Percentiles rank a stretch among this genome's conserved stretches.
These are phyloP conservation scores for Rhinopithecus roxellana DNA, from an alignment of 2,113 vertebrate species.

Conservation along the genomic window DNA sequence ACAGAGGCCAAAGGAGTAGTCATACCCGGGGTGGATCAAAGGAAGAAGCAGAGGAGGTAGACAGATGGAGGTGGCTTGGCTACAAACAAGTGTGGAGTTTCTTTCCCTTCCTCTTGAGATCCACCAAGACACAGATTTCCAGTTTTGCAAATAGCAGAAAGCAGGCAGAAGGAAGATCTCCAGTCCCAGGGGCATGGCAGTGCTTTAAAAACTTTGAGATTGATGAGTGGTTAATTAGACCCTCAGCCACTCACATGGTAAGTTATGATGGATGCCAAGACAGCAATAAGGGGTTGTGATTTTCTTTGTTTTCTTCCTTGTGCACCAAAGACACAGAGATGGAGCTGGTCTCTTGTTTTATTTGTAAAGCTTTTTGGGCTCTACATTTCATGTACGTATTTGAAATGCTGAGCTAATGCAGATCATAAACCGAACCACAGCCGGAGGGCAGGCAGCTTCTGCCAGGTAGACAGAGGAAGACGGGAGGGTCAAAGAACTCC, in stretches of 20 bases:
- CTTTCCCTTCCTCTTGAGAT: background rate
- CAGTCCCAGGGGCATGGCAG: background rate
- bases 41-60: background rate
- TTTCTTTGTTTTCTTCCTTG: background rate
- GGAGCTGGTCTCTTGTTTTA: background rate
- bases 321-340: too few relatives aligned
- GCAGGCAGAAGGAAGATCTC: background rate
- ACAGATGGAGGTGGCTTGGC: background rate
- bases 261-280: background rate
- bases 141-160: background rate
- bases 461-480: background rate
- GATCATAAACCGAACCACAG: background rate
- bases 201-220: background rate
- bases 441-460: background rate
- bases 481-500: background rate
- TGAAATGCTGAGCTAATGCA: background rate
- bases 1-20: conserved; percentile 27
- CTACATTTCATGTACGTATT: background rate
- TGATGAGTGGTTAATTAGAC: background rate
- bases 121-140: background rate
- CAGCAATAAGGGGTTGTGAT: background rate
- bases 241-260: background rate
- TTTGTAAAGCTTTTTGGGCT: background rate
- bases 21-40: background rate
- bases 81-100: background rate